phyloP scores from a whole-genome alignment of 2,113 vertebrate genomes.

The Pachycephala philippinensis region DNA sequence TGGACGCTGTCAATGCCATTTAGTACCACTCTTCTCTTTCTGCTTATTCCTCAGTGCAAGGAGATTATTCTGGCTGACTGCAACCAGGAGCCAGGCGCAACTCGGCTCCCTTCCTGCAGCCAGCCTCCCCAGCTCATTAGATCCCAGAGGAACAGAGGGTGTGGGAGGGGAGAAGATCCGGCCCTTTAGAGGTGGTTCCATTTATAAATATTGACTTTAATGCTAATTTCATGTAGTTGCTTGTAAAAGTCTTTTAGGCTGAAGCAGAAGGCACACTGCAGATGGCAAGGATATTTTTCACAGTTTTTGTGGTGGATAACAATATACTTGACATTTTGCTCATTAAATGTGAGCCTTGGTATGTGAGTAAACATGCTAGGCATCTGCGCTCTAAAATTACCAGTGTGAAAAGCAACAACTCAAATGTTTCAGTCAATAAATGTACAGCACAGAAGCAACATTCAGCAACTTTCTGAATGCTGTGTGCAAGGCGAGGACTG shows the following conservation, averaged over 20 bases:
- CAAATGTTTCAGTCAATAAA: slow-evolving; percentile 74
- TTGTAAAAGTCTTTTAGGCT: slow-evolving; percentile 62
- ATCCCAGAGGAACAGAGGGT: not conserved
- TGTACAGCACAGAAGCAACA: slow-evolving; percentile 68
- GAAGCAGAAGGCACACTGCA: slow-evolving; percentile 70
- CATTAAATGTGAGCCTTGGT: slow-evolving; percentile 75
- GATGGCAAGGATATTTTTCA: slow-evolving; percentile 76
- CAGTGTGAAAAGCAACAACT: slow-evolving; percentile 66
- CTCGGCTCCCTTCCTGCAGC: not conserved
- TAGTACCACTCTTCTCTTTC: not conserved
- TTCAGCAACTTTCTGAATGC: slow-evolving; percentile 48
- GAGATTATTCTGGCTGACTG: not conserved
- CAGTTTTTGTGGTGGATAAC: slow-evolving; percentile 75
- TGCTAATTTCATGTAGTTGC: slow-evolving; percentile 60
- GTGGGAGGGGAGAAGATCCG: slow-evolving; percentile 39
- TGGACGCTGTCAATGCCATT: not conserved
- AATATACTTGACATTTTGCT: slow-evolving; percentile 77
- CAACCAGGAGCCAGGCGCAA: not conserved
- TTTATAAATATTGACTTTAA: slow-evolving; percentile 59
- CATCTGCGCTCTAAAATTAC: slow-evolving; percentile 74
- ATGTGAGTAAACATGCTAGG: slow-evolving; percentile 69
- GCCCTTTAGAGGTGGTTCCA: slow-evolving; percentile 37
- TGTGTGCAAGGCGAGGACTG: slow-evolving; percentile 2
- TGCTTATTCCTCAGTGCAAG: not conserved
- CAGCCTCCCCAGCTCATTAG: slow-evolving; percentile 23